Conservation (phyloP, 2,113 vertebrate species). For the Axis porcinus region DNA sequence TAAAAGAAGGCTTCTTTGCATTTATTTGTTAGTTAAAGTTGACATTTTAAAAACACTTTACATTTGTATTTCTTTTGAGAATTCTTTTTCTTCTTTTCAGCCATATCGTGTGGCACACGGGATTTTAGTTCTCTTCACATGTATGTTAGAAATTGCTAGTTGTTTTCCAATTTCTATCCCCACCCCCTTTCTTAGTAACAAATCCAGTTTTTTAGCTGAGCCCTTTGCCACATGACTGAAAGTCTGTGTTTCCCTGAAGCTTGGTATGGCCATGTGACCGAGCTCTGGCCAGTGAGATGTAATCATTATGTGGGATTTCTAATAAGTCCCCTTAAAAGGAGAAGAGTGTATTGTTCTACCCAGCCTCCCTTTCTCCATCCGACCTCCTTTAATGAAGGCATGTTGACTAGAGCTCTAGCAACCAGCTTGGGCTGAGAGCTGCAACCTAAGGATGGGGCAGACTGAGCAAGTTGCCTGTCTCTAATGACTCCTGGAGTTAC, state of each 20-base stretch:
- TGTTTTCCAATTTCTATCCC: not conserved
- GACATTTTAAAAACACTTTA: not conserved
- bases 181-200: not conserved
- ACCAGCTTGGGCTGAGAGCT: not conserved
- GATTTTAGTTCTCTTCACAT: not conserved
- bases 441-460: not conserved
- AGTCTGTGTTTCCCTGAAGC: not conserved
- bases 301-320: not conserved
- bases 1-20: not conserved
- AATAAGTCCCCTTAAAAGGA: not conserved
- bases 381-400: not conserved
- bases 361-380: not conserved
- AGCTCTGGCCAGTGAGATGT: not conserved
- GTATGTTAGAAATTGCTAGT: not conserved
- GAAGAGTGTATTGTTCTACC: not conserved
- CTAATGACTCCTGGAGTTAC: not conserved
- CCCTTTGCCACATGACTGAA: not conserved
- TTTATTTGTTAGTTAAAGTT: not conserved
- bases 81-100: not conserved
- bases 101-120: not conserved
- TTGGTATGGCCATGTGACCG: not conserved
- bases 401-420: not conserved
- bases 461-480: not conserved
- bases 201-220: not conserved
- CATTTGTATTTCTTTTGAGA: conserved; percentile 2